Evolutionary conservation across 2,888 invertebrate species (phyloP).

Genomic region (Rhodophaea formosa): DNA sequence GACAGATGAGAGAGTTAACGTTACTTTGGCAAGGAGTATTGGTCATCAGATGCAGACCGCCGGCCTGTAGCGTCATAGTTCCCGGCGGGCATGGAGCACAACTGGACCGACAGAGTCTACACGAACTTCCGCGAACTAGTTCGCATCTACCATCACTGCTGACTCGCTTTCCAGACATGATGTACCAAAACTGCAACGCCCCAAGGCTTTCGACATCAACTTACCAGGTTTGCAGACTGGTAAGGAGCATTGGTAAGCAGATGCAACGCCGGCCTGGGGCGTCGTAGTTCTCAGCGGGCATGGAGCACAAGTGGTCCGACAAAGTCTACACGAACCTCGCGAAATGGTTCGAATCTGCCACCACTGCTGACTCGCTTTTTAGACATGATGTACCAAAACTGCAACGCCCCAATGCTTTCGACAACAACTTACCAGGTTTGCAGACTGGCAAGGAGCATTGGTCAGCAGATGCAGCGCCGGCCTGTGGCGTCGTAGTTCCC

Average conservation of each 20-base stretch:
- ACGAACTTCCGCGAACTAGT: slow-evolving; percentile 94
- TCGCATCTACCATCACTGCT: slow-evolving; percentile 95
- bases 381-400: too few relatives aligned
- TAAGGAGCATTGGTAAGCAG: slow-evolving; percentile 94
- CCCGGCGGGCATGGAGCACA: slow-evolving; percentile 94
- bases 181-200: too few relatives aligned
- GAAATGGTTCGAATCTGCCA: slow-evolving; percentile 97
- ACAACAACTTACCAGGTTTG: slow-evolving; percentile 79
- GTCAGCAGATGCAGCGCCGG: slow-evolving; percentile 91
- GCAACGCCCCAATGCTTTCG: neutral
- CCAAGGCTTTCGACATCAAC: slow-evolving; percentile 6
- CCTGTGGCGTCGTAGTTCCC: slow-evolving; percentile 93
- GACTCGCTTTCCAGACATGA: slow-evolving; percentile 48
- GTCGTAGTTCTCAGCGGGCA: slow-evolving; percentile 96
- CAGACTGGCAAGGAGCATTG: slow-evolving; percentile 97
- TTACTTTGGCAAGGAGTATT: slow-evolving; percentile 96
- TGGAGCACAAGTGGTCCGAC: slow-evolving; percentile 91
- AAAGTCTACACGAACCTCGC: slow-evolving; percentile 90
- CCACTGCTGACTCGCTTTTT: slow-evolving; percentile 83
- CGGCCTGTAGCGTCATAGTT: slow-evolving; percentile 92
- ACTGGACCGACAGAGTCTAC: slow-evolving; percentile 90
- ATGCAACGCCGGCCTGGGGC: slow-evolving; percentile 89
- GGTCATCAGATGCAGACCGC: slow-evolving; percentile 91
- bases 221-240: slow-evolving; percentile 91
- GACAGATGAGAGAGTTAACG: too few relatives aligned